These are phyloP conservation scores for Protodeltote pygarga DNA, from an alignment of 2,888 invertebrate species.

Conservation along the genomic window DNA sequence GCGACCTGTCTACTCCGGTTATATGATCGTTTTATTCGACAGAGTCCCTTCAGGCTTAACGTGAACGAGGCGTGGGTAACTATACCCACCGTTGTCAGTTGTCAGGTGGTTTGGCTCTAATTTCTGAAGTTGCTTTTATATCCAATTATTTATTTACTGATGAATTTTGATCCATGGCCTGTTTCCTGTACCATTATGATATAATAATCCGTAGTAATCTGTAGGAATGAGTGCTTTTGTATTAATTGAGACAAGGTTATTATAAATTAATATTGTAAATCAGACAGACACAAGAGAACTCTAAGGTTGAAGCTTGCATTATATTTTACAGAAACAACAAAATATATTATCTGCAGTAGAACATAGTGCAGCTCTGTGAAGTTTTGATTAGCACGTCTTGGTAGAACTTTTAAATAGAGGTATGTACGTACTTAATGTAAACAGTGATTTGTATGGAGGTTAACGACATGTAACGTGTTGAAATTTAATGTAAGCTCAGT, in stretches of 20 bases:
- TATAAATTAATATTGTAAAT: not conserved
- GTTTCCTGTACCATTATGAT: not conserved
- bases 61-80: too few species aligned
- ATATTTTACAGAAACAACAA: slow-evolving; percentile 19
- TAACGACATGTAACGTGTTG: slow-evolving; percentile 60
- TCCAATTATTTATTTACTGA: slow-evolving; percentile 49
- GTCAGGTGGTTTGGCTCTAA: slow-evolving; percentile 62
- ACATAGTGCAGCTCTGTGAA: slow-evolving; percentile 50
- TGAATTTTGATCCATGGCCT: slow-evolving; percentile 5
- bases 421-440: slow-evolving; percentile 53
- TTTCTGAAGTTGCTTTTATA: slow-evolving; percentile 40
- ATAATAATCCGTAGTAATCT: not conserved
- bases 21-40: slow-evolving; percentile 55
- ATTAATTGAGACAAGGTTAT: not conserved
- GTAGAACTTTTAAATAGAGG: slow-evolving; percentile 53
- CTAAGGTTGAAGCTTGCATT: slow-evolving; percentile 6
- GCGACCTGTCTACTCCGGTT: slow-evolving; percentile 56
- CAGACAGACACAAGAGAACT: not conserved
- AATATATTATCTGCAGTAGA: slow-evolving; percentile 42
- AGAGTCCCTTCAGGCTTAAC: slow-evolving; percentile 44
- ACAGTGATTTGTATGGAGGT: slow-evolving; percentile 62
- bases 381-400: slow-evolving; percentile 56
- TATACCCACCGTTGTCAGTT: slow-evolving; percentile 49
- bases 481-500: slow-evolving; percentile 53
- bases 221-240: not conserved